Base-by-base conservation (phyloP, 2,113 vertebrate genomes). In the Myotis lucifugus region DNA sequence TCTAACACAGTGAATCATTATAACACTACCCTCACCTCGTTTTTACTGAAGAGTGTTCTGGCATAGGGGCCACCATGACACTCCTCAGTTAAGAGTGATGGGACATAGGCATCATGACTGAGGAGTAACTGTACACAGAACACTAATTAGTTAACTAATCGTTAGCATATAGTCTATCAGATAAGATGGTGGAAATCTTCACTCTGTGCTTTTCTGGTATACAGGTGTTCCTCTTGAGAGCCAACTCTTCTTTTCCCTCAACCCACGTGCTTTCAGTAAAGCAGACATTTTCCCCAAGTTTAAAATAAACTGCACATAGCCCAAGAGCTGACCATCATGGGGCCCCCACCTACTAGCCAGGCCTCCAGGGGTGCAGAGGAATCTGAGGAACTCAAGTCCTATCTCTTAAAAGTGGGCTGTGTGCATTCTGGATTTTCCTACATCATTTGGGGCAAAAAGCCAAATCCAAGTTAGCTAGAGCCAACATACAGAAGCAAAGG, bases 111-210 rank as follows among this genome's bases (percentile, higher is more conserved):
- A 23, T 42, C 10, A 6, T 7, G 29, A 21, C 37, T 42, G 10
- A 42, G 21, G 32, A 5, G 4, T 19, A 6, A 15, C 8, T 27
- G 0, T 11, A 8, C 17, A 5, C 42, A 8, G n/a, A 5, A 59
- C 29, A 19, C 64, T 50, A 25, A 37, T 10, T 50, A 37, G 64
- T 59, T 56, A 3, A 18, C 23, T 4, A 48, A 3, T 52, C 1
- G 0, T 37, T 59, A 69, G n/a, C 29, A 42, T 15, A 8, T 6
- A 1, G 5, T n/a, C 52, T 4, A 1, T 54, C 14, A 5, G 5
- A 2, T 42, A 32, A 4, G 8, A 25, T 7, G 21, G n/a, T 21
- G 6, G 29, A 4, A 15, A 2, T 34, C 54, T 72, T 32, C 83
- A 12, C 9, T 56, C 21, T 25, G 42, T 77, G 69, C 40, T 89